Percentiles rank a stretch among this genome's conserved stretches.
Conservation (phyloP, 2,888 invertebrate species). For the Habroteleia sp. region DNA sequence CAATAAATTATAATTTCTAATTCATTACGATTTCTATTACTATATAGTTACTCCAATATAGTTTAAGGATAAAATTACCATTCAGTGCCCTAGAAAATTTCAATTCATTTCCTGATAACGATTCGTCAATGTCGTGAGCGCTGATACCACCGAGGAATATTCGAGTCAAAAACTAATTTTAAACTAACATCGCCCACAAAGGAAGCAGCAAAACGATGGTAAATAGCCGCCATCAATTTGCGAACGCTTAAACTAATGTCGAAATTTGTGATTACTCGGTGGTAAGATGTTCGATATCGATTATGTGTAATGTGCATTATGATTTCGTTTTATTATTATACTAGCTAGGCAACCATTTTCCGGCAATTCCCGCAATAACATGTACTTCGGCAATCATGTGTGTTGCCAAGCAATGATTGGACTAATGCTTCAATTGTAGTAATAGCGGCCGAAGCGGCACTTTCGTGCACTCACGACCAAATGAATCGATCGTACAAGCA, state of each 20-base stretch:
- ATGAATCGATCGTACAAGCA: conserved; percentile 53
- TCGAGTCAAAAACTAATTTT: background rate
- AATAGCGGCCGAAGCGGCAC: conserved; percentile 61
- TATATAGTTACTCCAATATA: no score
- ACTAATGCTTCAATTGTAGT: conserved; percentile 61
- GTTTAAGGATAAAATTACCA: no score
- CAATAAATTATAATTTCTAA: no score
- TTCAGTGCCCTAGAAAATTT: no score
- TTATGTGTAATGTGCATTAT: conserved; percentile 46
- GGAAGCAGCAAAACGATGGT: background rate
- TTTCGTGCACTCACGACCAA: conserved; percentile 58
- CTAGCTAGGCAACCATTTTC: conserved; percentile 41
- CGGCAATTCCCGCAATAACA: conserved; percentile 47
- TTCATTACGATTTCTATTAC: no score
- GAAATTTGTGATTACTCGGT: conserved; percentile 3
- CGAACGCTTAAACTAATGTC: background rate
- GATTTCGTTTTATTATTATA: conserved; percentile 56
- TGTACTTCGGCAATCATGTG: conserved; percentile 53
- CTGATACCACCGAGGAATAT: no score
- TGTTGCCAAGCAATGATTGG: conserved; percentile 59
- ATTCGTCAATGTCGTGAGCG: no score
- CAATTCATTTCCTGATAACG: no score
- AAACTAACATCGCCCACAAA: background rate
- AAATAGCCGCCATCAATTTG: conserved; percentile 18
- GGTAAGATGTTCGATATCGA: conserved; percentile 45